Conservation (phyloP, 2,113 vertebrate species). For the Sterrhoptilus dennistouni region DNA sequence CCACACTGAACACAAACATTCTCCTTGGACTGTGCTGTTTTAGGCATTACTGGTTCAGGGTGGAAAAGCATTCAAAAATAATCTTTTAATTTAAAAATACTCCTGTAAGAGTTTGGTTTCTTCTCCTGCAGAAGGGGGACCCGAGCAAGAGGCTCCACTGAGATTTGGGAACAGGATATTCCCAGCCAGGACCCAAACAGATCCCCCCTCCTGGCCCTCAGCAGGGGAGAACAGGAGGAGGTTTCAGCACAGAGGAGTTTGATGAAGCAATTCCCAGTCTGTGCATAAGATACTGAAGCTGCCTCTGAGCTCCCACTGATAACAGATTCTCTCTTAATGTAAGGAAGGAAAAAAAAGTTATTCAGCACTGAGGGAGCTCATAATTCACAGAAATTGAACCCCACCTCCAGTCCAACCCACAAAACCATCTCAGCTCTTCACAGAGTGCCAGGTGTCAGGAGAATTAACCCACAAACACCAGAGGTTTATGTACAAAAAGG, state of each 20-base stretch:
- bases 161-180: background rate
- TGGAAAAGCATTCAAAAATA: background rate
- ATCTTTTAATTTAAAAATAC: too few species aligned
- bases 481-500: background rate
- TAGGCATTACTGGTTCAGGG: background rate
- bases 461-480: background rate
- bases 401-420: background rate
- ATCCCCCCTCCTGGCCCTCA: background rate
- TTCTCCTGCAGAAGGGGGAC: background rate
- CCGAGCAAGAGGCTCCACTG: background rate
- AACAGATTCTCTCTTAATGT: background rate
- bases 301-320: background rate
- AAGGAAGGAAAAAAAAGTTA: too few species aligned
- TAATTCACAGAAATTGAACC: background rate
- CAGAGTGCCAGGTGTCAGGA: background rate
- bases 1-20: accelerated
- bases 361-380: background rate
- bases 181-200: background rate
- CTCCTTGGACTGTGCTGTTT: background rate
- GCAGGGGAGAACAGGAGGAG: background rate
- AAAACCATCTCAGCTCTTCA: background rate
- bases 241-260: too few species aligned
- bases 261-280: background rate
- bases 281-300: background rate
- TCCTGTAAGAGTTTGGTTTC: background rate